Conservation (phyloP, 35 echinoderm and acorn worm species). For the Hemicentrotus pulcherrimus region DNA sequence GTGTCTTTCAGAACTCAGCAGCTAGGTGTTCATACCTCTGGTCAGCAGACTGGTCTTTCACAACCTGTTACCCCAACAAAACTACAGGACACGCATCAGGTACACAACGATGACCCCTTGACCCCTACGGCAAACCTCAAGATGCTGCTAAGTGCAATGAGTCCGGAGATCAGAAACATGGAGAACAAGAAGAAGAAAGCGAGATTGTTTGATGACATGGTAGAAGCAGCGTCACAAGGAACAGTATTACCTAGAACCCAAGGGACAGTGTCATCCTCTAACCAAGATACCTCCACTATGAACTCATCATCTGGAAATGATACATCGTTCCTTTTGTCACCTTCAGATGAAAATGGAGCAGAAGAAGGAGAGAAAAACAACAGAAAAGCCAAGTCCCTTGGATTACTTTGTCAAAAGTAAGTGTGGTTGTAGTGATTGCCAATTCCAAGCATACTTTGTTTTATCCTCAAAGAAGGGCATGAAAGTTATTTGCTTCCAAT, state of each 20-base stretch:
- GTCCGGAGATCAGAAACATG: constrained; percentile 82
- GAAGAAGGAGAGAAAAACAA: constrained; percentile 68
- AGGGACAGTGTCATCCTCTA: not conserved
- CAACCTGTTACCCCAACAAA: constrained; percentile 81
- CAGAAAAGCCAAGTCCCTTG: constrained; percentile 89
- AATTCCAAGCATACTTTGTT: not conserved
- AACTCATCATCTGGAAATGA: not conserved
- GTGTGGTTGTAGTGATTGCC: not conserved
- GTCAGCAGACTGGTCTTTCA: not conserved
- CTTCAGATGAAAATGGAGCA: constrained; percentile 57
- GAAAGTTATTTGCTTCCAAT: too few relatives aligned
- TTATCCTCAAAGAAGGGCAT: too few relatives aligned
- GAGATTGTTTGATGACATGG: constrained; percentile 70
- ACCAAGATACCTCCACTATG: not conserved
- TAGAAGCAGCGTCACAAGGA: constrained; percentile 65
- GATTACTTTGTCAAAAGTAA: constrained; percentile 94
- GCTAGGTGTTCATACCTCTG: not conserved
- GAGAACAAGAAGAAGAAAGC: constrained; percentile 77
- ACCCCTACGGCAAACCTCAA: constrained; percentile 96
- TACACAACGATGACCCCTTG: constrained; percentile 58
- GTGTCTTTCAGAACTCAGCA: constrained; percentile 15
- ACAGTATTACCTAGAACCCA: not conserved
- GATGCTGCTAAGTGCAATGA: constrained; percentile 75
- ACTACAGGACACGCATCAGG: not conserved
- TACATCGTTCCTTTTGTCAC: not conserved